Evolutionary conservation across 2,797 vertebrate species (phyloP), one percentile per base, ranked within the genome.

Genomic region (Syndactyla subalaris): DNA sequence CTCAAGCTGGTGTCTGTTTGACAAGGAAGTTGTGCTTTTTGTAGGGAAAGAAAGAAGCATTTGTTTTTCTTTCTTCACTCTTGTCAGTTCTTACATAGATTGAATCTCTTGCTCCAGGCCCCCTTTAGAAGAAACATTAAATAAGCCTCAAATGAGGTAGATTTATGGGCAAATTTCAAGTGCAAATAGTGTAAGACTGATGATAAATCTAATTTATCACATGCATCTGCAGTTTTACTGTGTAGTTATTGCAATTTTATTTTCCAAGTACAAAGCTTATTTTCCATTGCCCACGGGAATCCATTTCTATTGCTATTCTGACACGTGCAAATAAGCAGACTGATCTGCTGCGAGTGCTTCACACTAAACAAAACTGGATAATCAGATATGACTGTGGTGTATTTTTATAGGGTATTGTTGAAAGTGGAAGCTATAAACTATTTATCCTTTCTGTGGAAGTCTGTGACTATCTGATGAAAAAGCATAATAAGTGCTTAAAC

Each of bases 371-470:
- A 46, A 87, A 87, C 80, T 63, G 84, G 72, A 93, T 95, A 87
- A 95, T 96, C 94, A 91, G 89, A 88, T 71, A 77, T 80, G 93
- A 91, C 93, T 89, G 49, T 72, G 41, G 57, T 77, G 75, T 87
- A 62, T 95, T 92, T 96, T 96, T 96, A 95, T 89, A 85, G 68
- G 38, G 68, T 68, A 77, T 71, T 95, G 94, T 92, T 94, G 77
- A 91, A 95, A 95, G 89, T 93, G 90, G 88, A 95, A 88, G 93
- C 95, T 93, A 38, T 95, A 95, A 97, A 95, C 94, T 94, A 70
- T 96, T 90, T 93, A 79, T 68, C 65, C 63, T 82, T 89, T 82
- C 34, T 85, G 41, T 92, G 77, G 57, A 95, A 86, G 80, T 36
- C 72, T 65, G 30, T 68, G 80, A 46, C 52, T 78, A 54, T 92